phyloP scores from a whole-genome alignment of 2,888 invertebrate genomes.

The Leucophora obtusa region DNA sequence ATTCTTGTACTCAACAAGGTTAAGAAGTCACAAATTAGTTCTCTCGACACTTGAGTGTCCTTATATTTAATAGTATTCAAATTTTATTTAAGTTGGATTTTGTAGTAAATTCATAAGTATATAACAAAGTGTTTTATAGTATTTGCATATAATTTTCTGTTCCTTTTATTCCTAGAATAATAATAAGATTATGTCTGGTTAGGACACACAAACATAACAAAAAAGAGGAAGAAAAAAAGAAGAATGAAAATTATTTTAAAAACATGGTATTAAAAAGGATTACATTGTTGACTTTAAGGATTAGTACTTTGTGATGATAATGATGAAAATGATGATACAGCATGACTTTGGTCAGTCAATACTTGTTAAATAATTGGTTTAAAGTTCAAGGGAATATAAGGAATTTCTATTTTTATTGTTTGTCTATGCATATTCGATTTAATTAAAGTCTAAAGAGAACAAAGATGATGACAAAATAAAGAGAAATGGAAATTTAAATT shows the following conservation, averaged over 20 bases:
- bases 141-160: slow-evolving; percentile 41
- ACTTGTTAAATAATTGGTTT: slow-evolving; percentile 50
- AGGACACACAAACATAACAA: slow-evolving; percentile 5
- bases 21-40: too few species aligned
- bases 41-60: neutral
- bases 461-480: neutral
- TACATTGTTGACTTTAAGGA: slow-evolving; percentile 61
- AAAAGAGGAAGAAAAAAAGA: slow-evolving; percentile 15
- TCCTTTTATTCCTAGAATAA: slow-evolving; percentile 18
- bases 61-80: slow-evolving; percentile 20
- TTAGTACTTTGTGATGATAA: slow-evolving; percentile 41
- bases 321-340: slow-evolving; percentile 11
- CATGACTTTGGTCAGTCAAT: slow-evolving; percentile 13
- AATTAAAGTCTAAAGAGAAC: slow-evolving; percentile 7
- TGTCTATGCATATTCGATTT: slow-evolving; percentile 27
- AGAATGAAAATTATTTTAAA: slow-evolving; percentile 37
- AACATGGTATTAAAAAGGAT: slow-evolving; percentile 52
- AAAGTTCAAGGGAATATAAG: slow-evolving; percentile 17
- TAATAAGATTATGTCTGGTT: slow-evolving; percentile 47
- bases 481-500: too few species aligned
- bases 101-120: slow-evolving; percentile 10
- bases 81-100: neutral
- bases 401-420: slow-evolving; percentile 13
- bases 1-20: too few species aligned
- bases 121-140: slow-evolving; percentile 29